Evolutionary conservation across 2,113 vertebrate genomes (phyloP), one percentile per base, ranked within the genome.

Genomic region (Clarias magur): DNA sequence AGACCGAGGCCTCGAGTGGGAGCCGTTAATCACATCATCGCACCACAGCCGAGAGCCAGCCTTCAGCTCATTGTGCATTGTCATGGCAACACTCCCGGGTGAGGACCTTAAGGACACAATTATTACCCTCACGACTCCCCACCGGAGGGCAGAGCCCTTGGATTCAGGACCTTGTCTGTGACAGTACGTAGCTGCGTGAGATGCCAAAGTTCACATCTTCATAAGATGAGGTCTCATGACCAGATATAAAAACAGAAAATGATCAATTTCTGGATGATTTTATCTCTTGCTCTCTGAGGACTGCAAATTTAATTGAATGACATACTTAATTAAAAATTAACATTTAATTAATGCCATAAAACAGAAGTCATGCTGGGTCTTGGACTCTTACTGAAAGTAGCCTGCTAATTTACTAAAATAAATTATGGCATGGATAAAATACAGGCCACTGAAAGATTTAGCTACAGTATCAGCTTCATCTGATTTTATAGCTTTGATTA

Each of bases 81-180:
- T 88, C 89, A 88, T 90, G 89, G 87, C 87, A 90, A 90, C 87
- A 80, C 65, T 83, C 84, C 30, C 57, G 75, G 84, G 85, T 86
- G 82, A 86, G 82, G 76, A 88, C 89, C 84, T 90, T 84, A 75
- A 81, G 84, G 75, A 90, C 70, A 79, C 81, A 6, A 79, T 92
- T 81, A 87, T 90, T 91, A 86, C 75, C 63, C 63, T 0, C 70
- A 42, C 7, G 1, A 68, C 78, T 88, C 68, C 59, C 38, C 88
- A 90, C 89, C 23, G 81, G 48, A 83, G 90, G 84, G 83, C 82
- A 75, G 59, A 89, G 82, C 60, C 86, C 76, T 78, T 53, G 17
- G 42, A 76, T 56, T 63, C 23, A 80, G 9, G 54, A 63, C 25
- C 59, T 25, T 76, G 15, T 81, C 68, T 86, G 17, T 59, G 17